Conservation (phyloP, 2,888 invertebrate genomes). For the Drosophila lacicola region DNA sequence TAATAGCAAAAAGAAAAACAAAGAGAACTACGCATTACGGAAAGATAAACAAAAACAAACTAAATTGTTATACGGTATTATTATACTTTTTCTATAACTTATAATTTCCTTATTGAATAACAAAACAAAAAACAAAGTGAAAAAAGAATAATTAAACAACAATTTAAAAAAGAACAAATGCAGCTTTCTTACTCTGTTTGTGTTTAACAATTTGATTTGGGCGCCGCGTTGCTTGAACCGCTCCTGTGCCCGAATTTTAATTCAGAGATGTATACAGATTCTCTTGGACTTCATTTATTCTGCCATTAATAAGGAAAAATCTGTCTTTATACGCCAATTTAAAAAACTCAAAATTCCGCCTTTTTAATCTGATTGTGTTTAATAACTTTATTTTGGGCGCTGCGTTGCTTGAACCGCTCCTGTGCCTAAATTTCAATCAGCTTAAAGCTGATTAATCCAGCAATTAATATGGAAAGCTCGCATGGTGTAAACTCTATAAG, state of each 20-base stretch:
- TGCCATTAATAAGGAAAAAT: no score
- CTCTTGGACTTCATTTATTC: no score
- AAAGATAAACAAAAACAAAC: slow-evolving; percentile 58
- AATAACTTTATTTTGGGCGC: not conserved
- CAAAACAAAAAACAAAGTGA: slow-evolving; percentile 55
- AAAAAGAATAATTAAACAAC: slow-evolving; percentile 76
- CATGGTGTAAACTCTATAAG: not conserved
- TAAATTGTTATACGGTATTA: slow-evolving; percentile 84
- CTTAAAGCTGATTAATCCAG: not conserved
- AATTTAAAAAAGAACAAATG: slow-evolving; percentile 56
- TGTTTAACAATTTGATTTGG: not conserved
- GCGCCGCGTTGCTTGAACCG: not conserved
- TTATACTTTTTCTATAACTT: slow-evolving; percentile 85
- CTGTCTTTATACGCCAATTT: slow-evolving; percentile 71
- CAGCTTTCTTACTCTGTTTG: not conserved
- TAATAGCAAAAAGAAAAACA: slow-evolving; percentile 37
- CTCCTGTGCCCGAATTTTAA: not conserved
- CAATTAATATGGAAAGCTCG: not conserved
- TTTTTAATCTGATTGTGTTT: not conserved
- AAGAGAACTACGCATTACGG: slow-evolving; percentile 51
- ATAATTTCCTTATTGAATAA: slow-evolving; percentile 83
- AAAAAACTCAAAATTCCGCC: slow-evolving; percentile 23
- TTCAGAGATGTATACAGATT: no score
- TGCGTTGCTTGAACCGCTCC: not conserved
- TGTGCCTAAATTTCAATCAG: not conserved